Conservation (phyloP, 2,113 vertebrate genomes). For the Sander lucioperca region DNA sequence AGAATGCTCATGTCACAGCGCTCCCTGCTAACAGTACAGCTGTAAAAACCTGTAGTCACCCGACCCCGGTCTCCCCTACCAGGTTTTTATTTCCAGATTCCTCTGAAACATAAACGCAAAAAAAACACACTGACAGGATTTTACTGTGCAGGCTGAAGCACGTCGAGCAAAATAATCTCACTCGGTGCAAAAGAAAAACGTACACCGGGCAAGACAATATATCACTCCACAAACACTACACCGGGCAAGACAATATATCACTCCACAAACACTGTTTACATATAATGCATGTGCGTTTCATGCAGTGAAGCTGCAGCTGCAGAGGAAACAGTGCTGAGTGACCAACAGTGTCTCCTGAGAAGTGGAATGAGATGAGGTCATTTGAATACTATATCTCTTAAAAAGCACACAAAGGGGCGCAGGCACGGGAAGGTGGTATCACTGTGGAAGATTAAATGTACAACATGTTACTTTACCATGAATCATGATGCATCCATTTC, state of each 20-base stretch:
- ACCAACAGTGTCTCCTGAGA: conserved; percentile 35
- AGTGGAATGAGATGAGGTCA: conserved; percentile 55
- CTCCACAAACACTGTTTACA: conserved; percentile 24
- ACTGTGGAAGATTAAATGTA: conserved; percentile 48
- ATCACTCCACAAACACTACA: too few relatives aligned
- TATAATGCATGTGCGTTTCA: conserved; percentile 24
- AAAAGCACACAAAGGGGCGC: conserved; percentile 22
- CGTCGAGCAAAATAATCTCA: conserved; percentile 5
- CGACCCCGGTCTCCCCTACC: neutral
- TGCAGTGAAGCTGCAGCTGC: conserved; percentile 46
- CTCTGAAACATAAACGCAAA: neutral
- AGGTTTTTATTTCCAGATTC: conserved; percentile 39
- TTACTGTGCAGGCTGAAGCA: neutral
- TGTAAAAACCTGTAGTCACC: conserved; percentile 29
- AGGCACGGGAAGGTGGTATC: conserved; percentile 37
- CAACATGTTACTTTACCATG: conserved; percentile 65
- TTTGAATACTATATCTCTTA: conserved; percentile 34
- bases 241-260: conserved; percentile 27
- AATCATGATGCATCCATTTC: conserved; percentile 73
- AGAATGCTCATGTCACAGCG: conserved; percentile 4
- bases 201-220: neutral
- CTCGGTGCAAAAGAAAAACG: conserved; percentile 25
- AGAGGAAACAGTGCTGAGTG: conserved; percentile 41
- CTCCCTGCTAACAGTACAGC: conserved; percentile 8
- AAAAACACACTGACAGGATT: conserved; percentile 23